These are phyloP conservation scores for Meandrusa payeni DNA, from an alignment of 2,888 invertebrate species.

Conservation along the genomic window DNA sequence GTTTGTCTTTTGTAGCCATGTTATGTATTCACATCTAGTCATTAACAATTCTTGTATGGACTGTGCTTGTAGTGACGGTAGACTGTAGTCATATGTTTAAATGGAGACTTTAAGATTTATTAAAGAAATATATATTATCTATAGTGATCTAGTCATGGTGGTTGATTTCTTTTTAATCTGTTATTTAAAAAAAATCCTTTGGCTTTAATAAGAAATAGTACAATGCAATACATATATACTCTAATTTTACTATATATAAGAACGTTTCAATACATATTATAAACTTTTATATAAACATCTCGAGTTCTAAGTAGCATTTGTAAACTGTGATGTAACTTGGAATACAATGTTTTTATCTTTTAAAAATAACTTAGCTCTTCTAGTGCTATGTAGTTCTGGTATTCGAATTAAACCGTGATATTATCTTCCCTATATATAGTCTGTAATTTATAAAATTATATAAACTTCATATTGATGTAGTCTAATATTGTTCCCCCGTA, in stretches of 20 bases:
- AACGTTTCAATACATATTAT: background rate
- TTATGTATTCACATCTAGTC: too few relatives aligned
- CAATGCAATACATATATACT: too few relatives aligned
- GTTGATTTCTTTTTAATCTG: background rate
- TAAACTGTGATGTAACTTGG: background rate
- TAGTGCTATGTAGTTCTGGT: background rate
- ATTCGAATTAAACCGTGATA: constrained; percentile 9
- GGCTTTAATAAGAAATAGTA: too few relatives aligned
- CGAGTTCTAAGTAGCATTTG: background rate
- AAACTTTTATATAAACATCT: background rate
- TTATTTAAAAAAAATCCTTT: too few relatives aligned
- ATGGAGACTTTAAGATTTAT: too few relatives aligned
- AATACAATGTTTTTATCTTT: too few relatives aligned
- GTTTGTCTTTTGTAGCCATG: background rate
- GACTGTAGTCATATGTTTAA: too few relatives aligned
- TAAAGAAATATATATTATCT: too few relatives aligned
- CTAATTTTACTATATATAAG: too few relatives aligned
- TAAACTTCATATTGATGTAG: background rate
- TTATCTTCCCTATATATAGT: background rate
- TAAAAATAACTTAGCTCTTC: background rate
- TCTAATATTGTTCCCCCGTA: background rate
- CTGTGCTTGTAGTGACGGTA: too few relatives aligned
- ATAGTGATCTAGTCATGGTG: too few relatives aligned
- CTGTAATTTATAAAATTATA: background rate
- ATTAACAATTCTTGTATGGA: too few relatives aligned